phyloP scores from a whole-genome alignment of 2,888 invertebrate genomes.

The Aquatica leii region DNA sequence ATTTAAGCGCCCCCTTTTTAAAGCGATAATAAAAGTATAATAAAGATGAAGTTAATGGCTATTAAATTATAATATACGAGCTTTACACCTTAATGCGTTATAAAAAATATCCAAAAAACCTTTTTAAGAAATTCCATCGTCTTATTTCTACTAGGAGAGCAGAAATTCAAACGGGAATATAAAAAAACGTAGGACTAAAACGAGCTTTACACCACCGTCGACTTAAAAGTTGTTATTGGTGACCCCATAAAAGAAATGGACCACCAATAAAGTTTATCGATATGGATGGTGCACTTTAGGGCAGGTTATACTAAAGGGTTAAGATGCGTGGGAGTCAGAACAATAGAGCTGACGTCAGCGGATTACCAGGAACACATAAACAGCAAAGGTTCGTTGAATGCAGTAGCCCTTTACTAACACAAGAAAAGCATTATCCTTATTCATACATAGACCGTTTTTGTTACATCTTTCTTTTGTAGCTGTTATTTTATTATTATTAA shows the following conservation, averaged over 20 bases:
- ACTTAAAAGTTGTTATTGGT: slow-evolving; percentile 12
- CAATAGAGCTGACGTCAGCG: slow-evolving; percentile 60
- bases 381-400: slow-evolving; percentile 27
- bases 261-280: slow-evolving; percentile 27
- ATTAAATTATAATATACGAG: slow-evolving; percentile 6
- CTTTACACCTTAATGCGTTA: neutral
- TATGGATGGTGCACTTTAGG: slow-evolving; percentile 34
- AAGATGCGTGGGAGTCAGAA: slow-evolving; percentile 66
- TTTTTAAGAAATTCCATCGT: slow-evolving; percentile 35
- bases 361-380: slow-evolving; percentile 41
- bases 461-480: no score
- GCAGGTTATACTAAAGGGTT: slow-evolving; percentile 36
- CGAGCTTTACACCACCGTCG: no score
- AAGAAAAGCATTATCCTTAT: no score
- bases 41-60: slow-evolving; percentile 9
- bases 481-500: no score
- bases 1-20: no score
- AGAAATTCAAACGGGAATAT: slow-evolving; percentile 13
- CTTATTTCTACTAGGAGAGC: slow-evolving; percentile 29
- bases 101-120: slow-evolving; percentile 16
- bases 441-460: no score
- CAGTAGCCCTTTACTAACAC: slow-evolving; percentile 23
- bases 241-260: slow-evolving; percentile 27
- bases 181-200: neutral
- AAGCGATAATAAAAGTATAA: no score